Percentiles rank a stretch among this genome's conserved stretches.
phyloP scores from a whole-genome alignment of 1,140 invertebrate species.

The Octopus sinensis region DNA sequence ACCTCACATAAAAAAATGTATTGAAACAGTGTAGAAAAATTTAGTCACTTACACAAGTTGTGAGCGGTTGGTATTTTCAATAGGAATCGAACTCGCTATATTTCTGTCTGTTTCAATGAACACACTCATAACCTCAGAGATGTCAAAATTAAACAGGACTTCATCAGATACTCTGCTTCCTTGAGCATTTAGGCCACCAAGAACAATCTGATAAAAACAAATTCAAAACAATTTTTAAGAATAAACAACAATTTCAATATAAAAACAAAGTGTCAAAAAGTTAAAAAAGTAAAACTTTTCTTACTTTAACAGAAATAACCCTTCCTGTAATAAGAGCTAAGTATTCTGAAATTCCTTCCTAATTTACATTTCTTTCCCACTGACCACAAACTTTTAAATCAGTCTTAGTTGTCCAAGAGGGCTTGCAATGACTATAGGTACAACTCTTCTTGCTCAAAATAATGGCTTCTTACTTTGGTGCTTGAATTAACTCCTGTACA shows the following conservation, averaged over 20 bases:
- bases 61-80: neutral
- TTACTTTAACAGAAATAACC: no score
- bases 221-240: neutral
- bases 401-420: no score
- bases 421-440: no score
- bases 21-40: neutral
- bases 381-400: no score
- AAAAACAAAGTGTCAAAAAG: neutral
- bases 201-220: neutral
- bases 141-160: neutral
- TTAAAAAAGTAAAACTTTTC: no score
- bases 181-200: neutral
- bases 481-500: no score
- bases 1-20: no score
- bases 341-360: no score
- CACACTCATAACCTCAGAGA: neutral
- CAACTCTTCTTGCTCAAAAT: no score
- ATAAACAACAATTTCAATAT: neutral
- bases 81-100: neutral
- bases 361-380: no score
- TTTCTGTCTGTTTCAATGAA: neutral
- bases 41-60: slow-evolving; percentile 1
- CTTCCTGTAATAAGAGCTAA: no score
- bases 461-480: no score
- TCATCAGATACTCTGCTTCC: neutral